Base-by-base conservation (phyloP, 2,888 invertebrate species). In the Helleia helle region DNA sequence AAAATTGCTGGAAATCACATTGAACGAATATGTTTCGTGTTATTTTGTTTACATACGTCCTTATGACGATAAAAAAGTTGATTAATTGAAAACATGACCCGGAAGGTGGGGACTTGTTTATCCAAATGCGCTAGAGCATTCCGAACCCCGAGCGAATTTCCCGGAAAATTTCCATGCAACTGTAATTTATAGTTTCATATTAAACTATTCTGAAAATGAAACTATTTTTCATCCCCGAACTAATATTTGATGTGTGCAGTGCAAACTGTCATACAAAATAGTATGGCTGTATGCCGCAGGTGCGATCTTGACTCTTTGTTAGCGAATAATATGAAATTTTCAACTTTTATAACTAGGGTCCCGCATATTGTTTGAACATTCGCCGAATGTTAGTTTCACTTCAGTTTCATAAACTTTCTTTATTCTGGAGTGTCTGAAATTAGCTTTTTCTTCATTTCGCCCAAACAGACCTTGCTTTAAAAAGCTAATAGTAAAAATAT, bases 341-440 rank as follows among this genome's bases (percentile, higher is more conserved):
- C 44, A 48, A 46, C 44, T 44, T 47, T 44, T 38, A 47, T 48
- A 44, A 44, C 44, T 42, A 42, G 40, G 41, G 43, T 43, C 36
- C 39, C 17, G 38, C 36, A 30, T 40, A 47, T 44, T 47, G 46
- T 49, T 41, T 43, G 43, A 47, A 40, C 43, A 38, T 41, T 42
- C 18, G 31, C 24, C 37, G 38, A 38, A 36, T 36, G 42, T 43
- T 43, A 42, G 46, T 46, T 44, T 39, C 39, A 43, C 30, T 40
- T 34, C 26, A 31, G 40, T 34, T 31, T 40, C 11, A 17, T 17
- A 26, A 30, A 40, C 24, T 31, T 29, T 28, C 13, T 13, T 24
- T 1, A 29, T 17, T 15, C 14, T 17, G 15, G n/a, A 26, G 37
- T 15, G 27, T 24, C 26, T 38, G 9, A 15, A 11, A 15, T 27